phyloP scores from a whole-genome alignment of 1,140 invertebrate species.

The Trachymyrmex cornetzi region DNA sequence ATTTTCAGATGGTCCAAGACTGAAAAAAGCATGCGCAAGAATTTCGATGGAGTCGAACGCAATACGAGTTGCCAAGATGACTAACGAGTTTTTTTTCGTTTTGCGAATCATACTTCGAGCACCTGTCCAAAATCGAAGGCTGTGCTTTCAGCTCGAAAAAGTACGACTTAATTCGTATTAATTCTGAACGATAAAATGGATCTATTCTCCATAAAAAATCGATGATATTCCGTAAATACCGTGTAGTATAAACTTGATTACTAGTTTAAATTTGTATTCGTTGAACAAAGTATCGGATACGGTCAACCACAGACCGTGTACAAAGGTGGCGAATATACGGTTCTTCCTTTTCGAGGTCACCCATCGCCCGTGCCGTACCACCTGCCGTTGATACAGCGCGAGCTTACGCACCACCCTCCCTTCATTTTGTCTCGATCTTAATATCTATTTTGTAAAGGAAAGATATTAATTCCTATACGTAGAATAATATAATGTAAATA shows the following conservation, averaged over 20 bases:
- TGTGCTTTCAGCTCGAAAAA: conserved; percentile 12
- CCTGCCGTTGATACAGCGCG: conserved; percentile 58
- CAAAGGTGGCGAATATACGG: conserved; percentile 50
- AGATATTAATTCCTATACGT: neutral
- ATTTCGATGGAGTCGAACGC: conserved; percentile 50
- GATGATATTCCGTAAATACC: neutral
- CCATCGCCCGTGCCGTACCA: conserved; percentile 72
- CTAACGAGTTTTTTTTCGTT: conserved; percentile 37
- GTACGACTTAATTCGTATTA: neutral
- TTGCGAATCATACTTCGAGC: conserved; percentile 59
- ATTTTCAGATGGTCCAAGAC: conserved; percentile 72
- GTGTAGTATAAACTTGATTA: neutral
- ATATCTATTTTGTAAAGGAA: conserved; percentile 32
- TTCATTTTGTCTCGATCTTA: conserved; percentile 8
- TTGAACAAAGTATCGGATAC: conserved; percentile 25
- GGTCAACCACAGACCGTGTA: conserved; percentile 16
- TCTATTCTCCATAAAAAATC: neutral
- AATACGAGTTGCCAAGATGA: conserved; percentile 64
- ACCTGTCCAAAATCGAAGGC: conserved; percentile 72
- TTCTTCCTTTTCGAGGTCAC: conserved; percentile 67
- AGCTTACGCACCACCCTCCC: conserved; percentile 46
- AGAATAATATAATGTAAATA: conserved; percentile 1
- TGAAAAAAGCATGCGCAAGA: conserved; percentile 49
- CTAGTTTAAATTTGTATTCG: conserved; percentile 17
- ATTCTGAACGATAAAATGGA: neutral